Evolutionary conservation across 1,140 invertebrate species (phyloP).

Genomic region (Drosophila jambulina): DNA sequence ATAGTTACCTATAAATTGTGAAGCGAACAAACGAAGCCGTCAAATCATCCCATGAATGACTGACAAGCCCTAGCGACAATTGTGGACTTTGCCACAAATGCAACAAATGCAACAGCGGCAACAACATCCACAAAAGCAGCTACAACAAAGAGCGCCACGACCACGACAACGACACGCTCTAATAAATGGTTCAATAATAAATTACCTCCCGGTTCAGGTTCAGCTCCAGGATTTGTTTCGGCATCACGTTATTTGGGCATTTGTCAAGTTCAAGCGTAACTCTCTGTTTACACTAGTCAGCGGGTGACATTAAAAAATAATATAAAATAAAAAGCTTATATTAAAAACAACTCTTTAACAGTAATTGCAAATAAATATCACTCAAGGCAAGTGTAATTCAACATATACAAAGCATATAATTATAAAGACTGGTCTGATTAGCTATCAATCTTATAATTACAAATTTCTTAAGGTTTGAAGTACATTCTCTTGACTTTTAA

Average conservation of each 20-base stretch:
- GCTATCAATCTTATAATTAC: not conserved
- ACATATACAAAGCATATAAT: not conserved
- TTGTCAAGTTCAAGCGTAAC: conserved; percentile 83
- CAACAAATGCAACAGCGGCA: not conserved
- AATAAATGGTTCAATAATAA: conserved; percentile 83
- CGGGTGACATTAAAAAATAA: not conserved
- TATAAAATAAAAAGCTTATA: too few relatives aligned
- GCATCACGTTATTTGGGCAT: conserved; percentile 80
- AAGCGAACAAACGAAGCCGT: conserved; percentile 58
- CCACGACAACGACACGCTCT: conserved; percentile 64
- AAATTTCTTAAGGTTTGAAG: too few relatives aligned
- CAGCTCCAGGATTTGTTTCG: conserved; percentile 59
- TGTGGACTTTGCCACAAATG: conserved; percentile 49
- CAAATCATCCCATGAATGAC: conserved; percentile 69
- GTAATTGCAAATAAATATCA: not conserved
- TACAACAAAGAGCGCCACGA: conserved; percentile 40
- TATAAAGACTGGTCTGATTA: too few relatives aligned
- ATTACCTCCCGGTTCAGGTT: conserved; percentile 57
- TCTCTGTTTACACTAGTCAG: conserved; percentile 53
- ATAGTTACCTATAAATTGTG: conserved; percentile 70
- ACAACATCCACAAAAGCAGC: conserved; percentile 1
- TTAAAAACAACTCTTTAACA: too few relatives aligned
- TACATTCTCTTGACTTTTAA: too few relatives aligned
- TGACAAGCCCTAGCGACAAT: conserved; percentile 72
- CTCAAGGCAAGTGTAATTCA: not conserved